These are phyloP conservation scores for Wiebesia pumilae DNA, from an alignment of 1,140 invertebrate species.

Conservation along the genomic window DNA sequence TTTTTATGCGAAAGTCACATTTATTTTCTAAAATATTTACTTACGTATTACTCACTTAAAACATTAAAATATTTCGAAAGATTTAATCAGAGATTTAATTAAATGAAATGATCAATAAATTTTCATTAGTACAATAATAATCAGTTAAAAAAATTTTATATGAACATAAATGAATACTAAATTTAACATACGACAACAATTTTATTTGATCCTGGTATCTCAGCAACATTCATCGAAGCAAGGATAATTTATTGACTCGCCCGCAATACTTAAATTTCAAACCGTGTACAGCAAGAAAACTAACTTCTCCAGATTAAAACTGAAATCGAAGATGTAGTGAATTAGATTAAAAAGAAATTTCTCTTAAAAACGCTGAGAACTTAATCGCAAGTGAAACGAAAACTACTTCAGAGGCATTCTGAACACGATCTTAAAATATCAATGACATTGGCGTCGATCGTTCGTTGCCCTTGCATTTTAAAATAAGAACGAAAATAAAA, in stretches of 20 bases:
- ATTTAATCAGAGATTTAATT: too few relatives aligned
- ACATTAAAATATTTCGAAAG: too few relatives aligned
- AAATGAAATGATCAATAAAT: too few relatives aligned
- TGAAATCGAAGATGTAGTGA: not conserved
- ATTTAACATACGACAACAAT: too few relatives aligned
- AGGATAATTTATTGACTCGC: not conserved
- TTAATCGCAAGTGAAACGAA: not conserved
- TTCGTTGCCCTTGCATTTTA: slow-evolving; percentile 13
- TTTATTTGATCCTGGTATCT: not conserved
- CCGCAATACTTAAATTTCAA: not conserved
- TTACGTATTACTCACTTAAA: too few relatives aligned
- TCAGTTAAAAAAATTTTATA: too few relatives aligned
- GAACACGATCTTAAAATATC: slow-evolving; percentile 4
- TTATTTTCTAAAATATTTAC: too few relatives aligned
- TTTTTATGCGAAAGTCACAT: too few relatives aligned
- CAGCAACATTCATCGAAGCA: not conserved
- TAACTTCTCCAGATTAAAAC: not conserved
- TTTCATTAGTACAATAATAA: too few relatives aligned
- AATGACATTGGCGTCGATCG: slow-evolving; percentile 18
- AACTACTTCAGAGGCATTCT: not conserved
- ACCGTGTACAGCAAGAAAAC: not conserved
- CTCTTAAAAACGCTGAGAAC: not conserved
- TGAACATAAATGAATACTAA: too few relatives aligned
- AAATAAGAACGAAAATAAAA: not conserved
- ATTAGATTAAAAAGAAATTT: slow-evolving; percentile 9